Base-by-base conservation (phyloP, 2,797 vertebrate species). In the Tragopan temminckii region DNA sequence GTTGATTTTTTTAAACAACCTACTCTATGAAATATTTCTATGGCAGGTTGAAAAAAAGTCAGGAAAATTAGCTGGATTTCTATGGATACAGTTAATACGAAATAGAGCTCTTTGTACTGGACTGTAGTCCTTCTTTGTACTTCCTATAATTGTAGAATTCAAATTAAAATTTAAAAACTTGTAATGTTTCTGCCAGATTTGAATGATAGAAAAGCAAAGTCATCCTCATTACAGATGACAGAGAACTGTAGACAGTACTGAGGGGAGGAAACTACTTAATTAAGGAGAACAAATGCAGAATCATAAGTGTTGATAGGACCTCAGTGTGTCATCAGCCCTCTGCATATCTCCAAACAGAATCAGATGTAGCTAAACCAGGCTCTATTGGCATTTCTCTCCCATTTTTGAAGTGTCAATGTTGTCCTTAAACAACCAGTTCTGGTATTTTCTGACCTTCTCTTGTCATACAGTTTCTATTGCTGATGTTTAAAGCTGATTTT, bases 221-320 rank as follows among this genome's bases (percentile, higher is more conserved):
- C 45, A 31, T 48, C 11, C 59, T 91, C 70, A n/a, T 80, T 85
- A 64, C 4, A 80, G 68, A 40, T 10, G 25, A 82, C 72, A 92
- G 63, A 84, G 92, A 46, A 59, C 72, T 76, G 45, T 58, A 78
- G 90, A 83, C 46, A 59, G 52, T 79, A 75, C 79, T 7, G 3
- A 78, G 62, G 48, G 50, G 74, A 92, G 85, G 52, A 21, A 93
- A 35, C 50, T 63, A 20, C 83, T 90, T 92, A 92, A 95, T 89
- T 89, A 89, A 75, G 43, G 64, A 75, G 58, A 83, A 78, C 76
- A 92, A 91, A 83, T 61, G 45, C 64, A 80, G 72, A 83, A 68
- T 85, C 85, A 89, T 45, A 46, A 87, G 38, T 72, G 72, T 87
- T 94, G 79, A 68, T 84, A 85, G 45, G 42, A 82, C 79, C 53